Evolutionary conservation across 2,888 invertebrate genomes (phyloP).

Genomic region (Cantharis rufa): DNA sequence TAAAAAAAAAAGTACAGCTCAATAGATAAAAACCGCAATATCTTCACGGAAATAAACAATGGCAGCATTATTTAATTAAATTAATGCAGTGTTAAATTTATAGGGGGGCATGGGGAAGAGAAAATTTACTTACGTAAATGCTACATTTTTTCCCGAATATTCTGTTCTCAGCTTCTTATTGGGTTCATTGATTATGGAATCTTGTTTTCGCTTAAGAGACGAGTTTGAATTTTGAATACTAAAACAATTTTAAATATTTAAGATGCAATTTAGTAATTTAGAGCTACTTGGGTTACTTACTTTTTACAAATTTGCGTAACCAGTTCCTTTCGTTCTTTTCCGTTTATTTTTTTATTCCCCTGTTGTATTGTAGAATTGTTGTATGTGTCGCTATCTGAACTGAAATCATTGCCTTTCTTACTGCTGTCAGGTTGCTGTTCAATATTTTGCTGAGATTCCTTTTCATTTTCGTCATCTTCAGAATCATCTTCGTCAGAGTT

Average conservation of each 20-base stretch:
- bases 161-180: neutral
- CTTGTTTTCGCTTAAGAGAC: neutral
- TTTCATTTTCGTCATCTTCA: slow-evolving; percentile 63
- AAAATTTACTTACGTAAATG: neutral
- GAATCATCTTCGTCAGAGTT: slow-evolving; percentile 88
- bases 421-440: too few species aligned
- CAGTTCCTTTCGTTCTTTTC: slow-evolving; percentile 62
- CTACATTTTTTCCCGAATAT: neutral
- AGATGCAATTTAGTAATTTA: neutral
- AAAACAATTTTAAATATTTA: neutral
- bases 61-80: too few species aligned
- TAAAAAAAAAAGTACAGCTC: too few species aligned
- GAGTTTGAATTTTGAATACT: neutral
- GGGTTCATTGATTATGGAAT: neutral
- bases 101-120: too few species aligned
- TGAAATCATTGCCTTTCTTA: slow-evolving; percentile 56
- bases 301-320: neutral
- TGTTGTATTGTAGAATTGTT: slow-evolving; percentile 64
- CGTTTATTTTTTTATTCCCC: slow-evolving; percentile 62
- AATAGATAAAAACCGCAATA: too few species aligned
- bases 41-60: too few species aligned
- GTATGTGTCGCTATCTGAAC: slow-evolving; percentile 64
- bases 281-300: neutral
- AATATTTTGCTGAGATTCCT: too few species aligned
- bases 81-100: too few species aligned